Conservation (phyloP, 2,888 invertebrate species). For the Xanthorhoe spadicearia region DNA sequence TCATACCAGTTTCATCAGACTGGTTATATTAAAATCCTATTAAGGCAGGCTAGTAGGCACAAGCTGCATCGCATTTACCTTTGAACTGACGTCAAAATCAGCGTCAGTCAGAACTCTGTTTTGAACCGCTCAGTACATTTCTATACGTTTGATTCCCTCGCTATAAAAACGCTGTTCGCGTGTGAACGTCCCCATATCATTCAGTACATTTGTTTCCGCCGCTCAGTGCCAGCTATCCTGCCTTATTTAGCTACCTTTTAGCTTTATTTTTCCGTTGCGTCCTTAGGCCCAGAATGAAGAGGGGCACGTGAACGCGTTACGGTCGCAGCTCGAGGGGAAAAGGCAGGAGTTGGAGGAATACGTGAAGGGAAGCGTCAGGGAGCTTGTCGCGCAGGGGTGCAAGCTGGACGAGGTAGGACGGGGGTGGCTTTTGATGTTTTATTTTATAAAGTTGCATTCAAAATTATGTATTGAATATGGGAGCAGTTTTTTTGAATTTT, state of each 20-base stretch:
- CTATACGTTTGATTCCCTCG: constrained; percentile 13
- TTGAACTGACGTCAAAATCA: neutral
- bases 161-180: neutral
- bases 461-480: neutral
- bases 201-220: neutral
- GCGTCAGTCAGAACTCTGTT: neutral
- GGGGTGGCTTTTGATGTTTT: constrained; percentile 15
- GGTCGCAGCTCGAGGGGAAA: constrained; percentile 82
- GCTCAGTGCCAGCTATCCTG: constrained; percentile 1
- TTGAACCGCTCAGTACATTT: constrained; percentile 2
- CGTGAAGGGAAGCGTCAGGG: constrained; percentile 77
- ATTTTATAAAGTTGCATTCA: neutral
- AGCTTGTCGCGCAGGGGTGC: constrained; percentile 79
- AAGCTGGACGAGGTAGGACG: constrained; percentile 78
- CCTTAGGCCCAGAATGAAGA: constrained; percentile 88
- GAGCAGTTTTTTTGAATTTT: too few species aligned
- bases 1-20: neutral
- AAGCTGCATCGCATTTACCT: too few species aligned
- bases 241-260: constrained; percentile 27
- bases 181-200: constrained; percentile 2
- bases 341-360: constrained; percentile 80
- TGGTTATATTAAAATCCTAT: neutral
- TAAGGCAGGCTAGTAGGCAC: neutral
- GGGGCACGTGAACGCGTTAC: constrained; percentile 84
- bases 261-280: constrained; percentile 50